Evolutionary conservation across 2,113 vertebrate genomes (phyloP).

Genomic region (Spea bombifrons): DNA sequence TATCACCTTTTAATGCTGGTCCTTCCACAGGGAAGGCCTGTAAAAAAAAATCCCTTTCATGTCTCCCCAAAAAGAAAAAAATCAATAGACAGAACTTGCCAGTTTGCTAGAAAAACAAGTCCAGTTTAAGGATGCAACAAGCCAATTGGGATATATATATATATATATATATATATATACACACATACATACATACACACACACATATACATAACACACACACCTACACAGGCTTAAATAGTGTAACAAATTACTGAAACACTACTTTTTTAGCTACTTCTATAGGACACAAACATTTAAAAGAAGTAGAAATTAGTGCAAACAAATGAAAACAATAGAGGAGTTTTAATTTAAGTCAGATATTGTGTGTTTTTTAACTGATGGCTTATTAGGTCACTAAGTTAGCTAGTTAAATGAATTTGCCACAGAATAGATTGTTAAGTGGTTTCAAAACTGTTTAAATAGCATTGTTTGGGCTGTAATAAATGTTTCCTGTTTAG

Average conservation of each 20-base stretch:
- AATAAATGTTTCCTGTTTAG: slow-evolving; percentile 42
- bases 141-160: slow-evolving; percentile 8
- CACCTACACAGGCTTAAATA: too few species aligned
- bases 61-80: slow-evolving; percentile 55
- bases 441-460: slow-evolving; percentile 42
- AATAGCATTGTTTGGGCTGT: slow-evolving; percentile 36
- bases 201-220: too few species aligned
- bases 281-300: background rate
- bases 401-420: slow-evolving; percentile 45
- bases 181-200: background rate
- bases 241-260: too few species aligned
- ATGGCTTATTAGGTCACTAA: slow-evolving; percentile 36
- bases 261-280: background rate
- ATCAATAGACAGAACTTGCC: slow-evolving; percentile 64
- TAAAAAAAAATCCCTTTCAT: slow-evolving; percentile 62
- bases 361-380: slow-evolving; percentile 30
- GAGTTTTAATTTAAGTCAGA: background rate
- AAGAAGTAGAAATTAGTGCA: background rate
- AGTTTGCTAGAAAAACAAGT: slow-evolving; percentile 59
- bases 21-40: slow-evolving; percentile 65
- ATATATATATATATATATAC: background rate
- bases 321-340: background rate
- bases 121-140: slow-evolving; percentile 15
- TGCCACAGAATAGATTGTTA: slow-evolving; percentile 38
- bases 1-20: slow-evolving; percentile 72